These are phyloP conservation scores for Pristionchus arcanus DNA, from an alignment of 2,888 invertebrate genomes.

Conservation along the genomic window DNA sequence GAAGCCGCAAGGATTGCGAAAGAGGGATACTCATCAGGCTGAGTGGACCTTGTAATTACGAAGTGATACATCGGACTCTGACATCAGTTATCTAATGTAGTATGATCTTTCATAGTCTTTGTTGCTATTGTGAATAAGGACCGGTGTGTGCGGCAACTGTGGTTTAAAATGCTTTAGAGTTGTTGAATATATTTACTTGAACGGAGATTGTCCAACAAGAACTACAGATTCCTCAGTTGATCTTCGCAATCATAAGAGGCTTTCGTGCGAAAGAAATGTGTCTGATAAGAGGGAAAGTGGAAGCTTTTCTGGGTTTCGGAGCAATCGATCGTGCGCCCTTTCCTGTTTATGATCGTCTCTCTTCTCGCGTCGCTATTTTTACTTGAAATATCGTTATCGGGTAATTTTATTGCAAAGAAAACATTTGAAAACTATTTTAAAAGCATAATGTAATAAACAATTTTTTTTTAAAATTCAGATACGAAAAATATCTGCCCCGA, in stretches of 20 bases:
- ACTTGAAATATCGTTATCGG: background rate
- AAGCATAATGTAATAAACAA: too few relatives aligned
- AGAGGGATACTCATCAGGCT: background rate
- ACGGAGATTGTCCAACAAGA: too few relatives aligned
- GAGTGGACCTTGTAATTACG: background rate
- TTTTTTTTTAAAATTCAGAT: too few relatives aligned
- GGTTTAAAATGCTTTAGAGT: too few relatives aligned
- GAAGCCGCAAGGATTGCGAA: background rate
- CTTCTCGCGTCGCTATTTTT: background rate
- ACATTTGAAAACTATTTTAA: too few relatives aligned
- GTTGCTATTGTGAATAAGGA: too few relatives aligned
- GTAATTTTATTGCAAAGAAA: too few relatives aligned
- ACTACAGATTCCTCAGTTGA: background rate
- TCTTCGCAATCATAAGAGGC: background rate
- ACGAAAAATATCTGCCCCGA: background rate
- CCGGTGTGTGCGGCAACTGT: background rate
- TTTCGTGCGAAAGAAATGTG: background rate
- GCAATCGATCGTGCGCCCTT: background rate
- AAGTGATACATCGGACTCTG: background rate
- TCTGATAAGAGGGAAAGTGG: background rate
- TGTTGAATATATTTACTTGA: too few relatives aligned
- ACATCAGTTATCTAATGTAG: background rate
- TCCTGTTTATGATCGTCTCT: background rate
- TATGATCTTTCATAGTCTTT: too few relatives aligned
- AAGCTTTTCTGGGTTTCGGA: background rate